A percentile compares a stretch with the other conserved stretches of the same genome.
Evolutionary conservation across 2,888 invertebrate species (phyloP).

Genomic region (Strigamia maritima): DNA sequence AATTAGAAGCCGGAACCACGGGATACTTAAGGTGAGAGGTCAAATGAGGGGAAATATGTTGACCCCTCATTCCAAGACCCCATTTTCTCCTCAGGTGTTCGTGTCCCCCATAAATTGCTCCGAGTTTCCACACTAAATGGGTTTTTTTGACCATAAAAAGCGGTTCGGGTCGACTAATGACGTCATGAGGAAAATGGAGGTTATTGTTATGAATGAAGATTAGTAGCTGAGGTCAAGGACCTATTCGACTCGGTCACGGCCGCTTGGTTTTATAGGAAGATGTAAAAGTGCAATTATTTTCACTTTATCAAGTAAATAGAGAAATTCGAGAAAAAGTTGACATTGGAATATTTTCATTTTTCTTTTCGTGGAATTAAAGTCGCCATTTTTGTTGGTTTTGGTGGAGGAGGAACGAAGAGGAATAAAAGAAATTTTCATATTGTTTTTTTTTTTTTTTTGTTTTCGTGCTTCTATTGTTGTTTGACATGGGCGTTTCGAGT

Average conservation of each 20-base stretch:
- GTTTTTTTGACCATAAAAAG: not conserved
- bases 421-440: too few relatives aligned
- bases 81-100: not conserved
- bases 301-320: not conserved
- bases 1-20: not conserved
- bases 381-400: too few relatives aligned
- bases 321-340: not conserved
- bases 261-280: not conserved
- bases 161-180: not conserved
- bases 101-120: not conserved
- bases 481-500: too few relatives aligned
- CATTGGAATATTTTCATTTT: not conserved
- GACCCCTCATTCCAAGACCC: constrained; percentile 12
- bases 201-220: constrained; percentile 18
- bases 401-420: too few relatives aligned
- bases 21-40: not conserved
- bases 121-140: not conserved
- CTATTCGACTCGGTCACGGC: constrained; percentile 21
- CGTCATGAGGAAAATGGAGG: constrained; percentile 21
- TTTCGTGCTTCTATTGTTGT: too few relatives aligned
- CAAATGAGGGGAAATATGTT: not conserved
- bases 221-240: not conserved
- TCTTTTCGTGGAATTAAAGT: not conserved
- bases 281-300: constrained; percentile 9
- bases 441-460: too few relatives aligned